These are phyloP conservation scores for Rhabdornis inornatus DNA, from an alignment of 2,113 vertebrate genomes.

Conservation along the genomic window DNA sequence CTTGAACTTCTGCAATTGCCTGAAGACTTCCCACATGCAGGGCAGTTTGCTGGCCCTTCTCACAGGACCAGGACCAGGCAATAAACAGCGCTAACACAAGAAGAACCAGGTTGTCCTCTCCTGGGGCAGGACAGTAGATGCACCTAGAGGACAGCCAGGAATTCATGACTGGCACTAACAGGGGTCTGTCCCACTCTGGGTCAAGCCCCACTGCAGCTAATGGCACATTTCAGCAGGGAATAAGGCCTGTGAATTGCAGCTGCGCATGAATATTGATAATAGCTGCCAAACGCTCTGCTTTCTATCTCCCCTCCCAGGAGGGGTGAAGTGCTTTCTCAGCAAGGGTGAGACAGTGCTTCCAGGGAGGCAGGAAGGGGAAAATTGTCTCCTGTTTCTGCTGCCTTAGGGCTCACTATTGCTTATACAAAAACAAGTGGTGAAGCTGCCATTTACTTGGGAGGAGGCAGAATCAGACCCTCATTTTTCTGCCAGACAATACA, in stretches of 20 bases:
- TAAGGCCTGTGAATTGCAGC: neutral
- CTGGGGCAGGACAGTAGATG: neutral
- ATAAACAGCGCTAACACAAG: neutral
- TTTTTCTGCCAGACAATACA: slow-evolving; percentile 44
- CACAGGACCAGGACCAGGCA: neutral
- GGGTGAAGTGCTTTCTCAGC: slow-evolving; percentile 53
- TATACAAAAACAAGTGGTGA: neutral
- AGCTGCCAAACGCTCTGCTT: neutral
- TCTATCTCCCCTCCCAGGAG: slow-evolving; percentile 25
- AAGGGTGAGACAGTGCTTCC: slow-evolving; percentile 35
- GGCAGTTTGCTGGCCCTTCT: neutral
- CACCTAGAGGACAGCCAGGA: neutral
- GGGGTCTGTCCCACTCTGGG: neutral
- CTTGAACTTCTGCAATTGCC: neutral
- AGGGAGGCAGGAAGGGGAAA: slow-evolving; percentile 30
- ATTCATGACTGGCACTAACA: neutral
- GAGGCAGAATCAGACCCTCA: slow-evolving; percentile 19
- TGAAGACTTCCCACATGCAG: neutral
- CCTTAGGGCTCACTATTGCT: neutral
- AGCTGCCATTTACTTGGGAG: neutral
- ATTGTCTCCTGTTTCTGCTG: neutral
- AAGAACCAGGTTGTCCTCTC: neutral
- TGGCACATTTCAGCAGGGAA: neutral
- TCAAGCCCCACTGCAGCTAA: neutral
- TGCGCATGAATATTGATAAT: slow-evolving; percentile 58